These are phyloP conservation scores for Gymnocephalus cernua DNA, from an alignment of 2,113 vertebrate species.

Conservation along the genomic window DNA sequence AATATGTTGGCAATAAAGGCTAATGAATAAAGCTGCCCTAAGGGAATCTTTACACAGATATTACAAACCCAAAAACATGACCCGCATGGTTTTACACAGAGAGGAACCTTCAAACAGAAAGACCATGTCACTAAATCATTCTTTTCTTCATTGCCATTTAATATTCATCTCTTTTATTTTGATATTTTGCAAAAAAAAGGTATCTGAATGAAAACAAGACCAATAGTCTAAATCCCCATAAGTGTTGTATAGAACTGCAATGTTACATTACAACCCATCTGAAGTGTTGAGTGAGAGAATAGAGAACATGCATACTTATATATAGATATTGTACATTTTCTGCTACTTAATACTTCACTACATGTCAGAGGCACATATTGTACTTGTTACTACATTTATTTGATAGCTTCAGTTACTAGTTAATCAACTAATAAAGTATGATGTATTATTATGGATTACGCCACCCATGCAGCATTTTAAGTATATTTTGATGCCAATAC, in stretches of 20 bases:
- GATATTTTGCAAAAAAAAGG: neutral
- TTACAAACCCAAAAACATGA: neutral
- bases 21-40: slow-evolving; percentile 34
- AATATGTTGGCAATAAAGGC: slow-evolving; percentile 28
- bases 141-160: neutral
- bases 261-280: neutral
- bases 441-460: too few relatives aligned
- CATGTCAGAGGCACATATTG: too few relatives aligned
- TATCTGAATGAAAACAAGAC: neutral
- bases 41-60: slow-evolving; percentile 18
- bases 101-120: neutral
- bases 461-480: too few relatives aligned
- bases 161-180: neutral
- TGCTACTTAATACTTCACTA: too few relatives aligned
- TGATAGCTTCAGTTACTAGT: too few relatives aligned
- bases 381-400: too few relatives aligned
- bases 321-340: too few relatives aligned
- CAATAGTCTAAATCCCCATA: neutral
- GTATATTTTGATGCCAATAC: too few relatives aligned
- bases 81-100: neutral
- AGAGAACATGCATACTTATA: neutral
- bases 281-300: neutral
- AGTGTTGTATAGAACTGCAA: neutral
- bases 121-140: neutral
- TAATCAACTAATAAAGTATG: too few relatives aligned